Evolutionary conservation across 2,797 vertebrate species (phyloP), one percentile per base, ranked within the genome.

Genomic region (Odontamblyopus rebecca): DNA sequence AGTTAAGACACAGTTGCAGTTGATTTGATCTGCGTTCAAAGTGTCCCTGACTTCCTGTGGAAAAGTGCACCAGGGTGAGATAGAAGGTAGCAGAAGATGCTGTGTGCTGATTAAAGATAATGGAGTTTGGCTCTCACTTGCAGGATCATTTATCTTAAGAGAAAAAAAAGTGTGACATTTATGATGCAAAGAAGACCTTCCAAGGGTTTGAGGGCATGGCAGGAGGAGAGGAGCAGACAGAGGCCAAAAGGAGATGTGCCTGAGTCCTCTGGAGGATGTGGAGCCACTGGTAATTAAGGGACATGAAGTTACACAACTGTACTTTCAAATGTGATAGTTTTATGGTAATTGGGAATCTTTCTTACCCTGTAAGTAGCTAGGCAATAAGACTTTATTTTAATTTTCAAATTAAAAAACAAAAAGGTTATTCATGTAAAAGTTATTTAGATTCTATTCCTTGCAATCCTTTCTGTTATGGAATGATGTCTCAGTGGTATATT

Each of bases 201-300:
- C 89, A 90, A 89, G 70, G 79, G 89, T 93, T 93, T 91, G 89
- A 92, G 91, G 91, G 86, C 89, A 91, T 82, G 88, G 87, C 85
- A 88, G 81, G 27, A 41, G 56, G 61, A 68, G 83, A 76, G 76
- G 67, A 69, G 73, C 81, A 84, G 89, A 68, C 78, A 78, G 64
- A 79, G 76, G 82, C 82, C 77, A 79, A 75, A 78, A 79, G 77
- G 79, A 74, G 71, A 70, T 70, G 82, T 61, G 69, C 81, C 76
- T 74, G 70, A 48, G 83, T 81, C 82, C 88, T 85, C 84, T 85
- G 88, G 86, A 87, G 90, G 86, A 81, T 81, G 68, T 72, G 87
- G 84, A 92, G 85, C 78, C 87, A 76, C 78, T n/a, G 76, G 87
- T 26, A 79, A 19, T n/a, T 8, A 2, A 53, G 2, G 19, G 18